Conservation (phyloP, 2,797 vertebrate genomes). For the Malurus leucopterus region DNA sequence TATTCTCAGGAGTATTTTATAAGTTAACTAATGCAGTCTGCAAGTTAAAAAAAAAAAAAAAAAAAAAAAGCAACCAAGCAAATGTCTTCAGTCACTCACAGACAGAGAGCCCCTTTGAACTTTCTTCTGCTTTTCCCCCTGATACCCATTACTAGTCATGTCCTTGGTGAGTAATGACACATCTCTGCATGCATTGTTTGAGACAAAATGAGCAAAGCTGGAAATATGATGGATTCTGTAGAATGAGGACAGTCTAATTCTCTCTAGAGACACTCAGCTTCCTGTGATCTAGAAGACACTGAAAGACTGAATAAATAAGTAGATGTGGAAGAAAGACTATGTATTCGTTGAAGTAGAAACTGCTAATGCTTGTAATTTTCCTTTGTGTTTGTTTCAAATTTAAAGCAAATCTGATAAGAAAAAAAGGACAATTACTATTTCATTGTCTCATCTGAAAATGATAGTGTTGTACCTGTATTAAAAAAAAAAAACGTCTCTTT, state of each 20-base stretch:
- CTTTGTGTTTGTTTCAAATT: neutral
- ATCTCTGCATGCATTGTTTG: neutral
- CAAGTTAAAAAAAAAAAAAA: neutral
- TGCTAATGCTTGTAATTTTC: neutral
- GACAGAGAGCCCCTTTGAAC: neutral
- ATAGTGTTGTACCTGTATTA: neutral
- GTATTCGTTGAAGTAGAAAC: neutral
- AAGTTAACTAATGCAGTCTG: neutral
- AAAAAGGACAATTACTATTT: neutral
- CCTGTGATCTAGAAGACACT: conserved; percentile 15
- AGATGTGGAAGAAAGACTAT: neutral
- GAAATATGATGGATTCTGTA: conserved; percentile 23
- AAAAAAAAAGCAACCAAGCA: neutral
- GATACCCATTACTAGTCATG: neutral
- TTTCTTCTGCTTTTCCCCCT: neutral
- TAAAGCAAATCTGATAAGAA: neutral
- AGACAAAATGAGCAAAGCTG: conserved; percentile 49
- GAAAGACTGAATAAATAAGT: conserved; percentile 32
- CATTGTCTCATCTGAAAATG: neutral
- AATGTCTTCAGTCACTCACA: neutral
- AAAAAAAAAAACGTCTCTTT: neutral
- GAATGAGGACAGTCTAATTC: conserved; percentile 9
- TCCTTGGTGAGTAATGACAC: conserved; percentile 46
- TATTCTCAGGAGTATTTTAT: neutral
- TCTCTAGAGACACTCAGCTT: neutral